A percentile compares a stretch with the other conserved stretches of the same genome.
Evolutionary conservation across 2,797 vertebrate genomes (phyloP).

Genomic region (Gymnopithys bicolor): DNA sequence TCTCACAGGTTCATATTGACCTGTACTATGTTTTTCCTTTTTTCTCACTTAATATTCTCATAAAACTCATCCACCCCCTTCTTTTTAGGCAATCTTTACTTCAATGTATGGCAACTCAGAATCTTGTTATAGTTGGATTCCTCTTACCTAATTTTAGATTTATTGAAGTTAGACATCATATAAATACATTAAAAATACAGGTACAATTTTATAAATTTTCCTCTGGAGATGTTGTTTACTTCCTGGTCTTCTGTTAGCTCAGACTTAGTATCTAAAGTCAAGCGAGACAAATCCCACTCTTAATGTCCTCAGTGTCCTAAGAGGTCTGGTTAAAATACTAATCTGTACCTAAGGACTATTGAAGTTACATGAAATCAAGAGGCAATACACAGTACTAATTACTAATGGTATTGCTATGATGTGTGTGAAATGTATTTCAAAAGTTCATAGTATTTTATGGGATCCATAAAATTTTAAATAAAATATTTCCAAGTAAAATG

Average conservation of each 20-base stretch:
- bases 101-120: background rate
- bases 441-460: background rate
- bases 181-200: background rate
- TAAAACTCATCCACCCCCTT: background rate
- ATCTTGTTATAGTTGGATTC: background rate
- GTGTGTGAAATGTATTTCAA: background rate
- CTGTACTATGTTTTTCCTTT: background rate
- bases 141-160: background rate
- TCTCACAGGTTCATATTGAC: background rate
- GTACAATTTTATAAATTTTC: background rate
- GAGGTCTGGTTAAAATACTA: background rate
- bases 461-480: background rate
- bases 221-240: background rate
- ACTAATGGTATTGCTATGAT: background rate
- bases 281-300: background rate
- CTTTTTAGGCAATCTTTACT: background rate
- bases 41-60: background rate
- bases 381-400: background rate
- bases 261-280: background rate
- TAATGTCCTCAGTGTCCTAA: background rate
- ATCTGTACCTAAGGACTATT: background rate
- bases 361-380: background rate
- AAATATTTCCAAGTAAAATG: background rate
- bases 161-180: background rate
- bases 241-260: background rate